Percentiles rank a stretch among this genome's conserved stretches.
phyloP scores from a whole-genome alignment of 2,797 vertebrate genomes.

The Eupleurogrammus muticus region DNA sequence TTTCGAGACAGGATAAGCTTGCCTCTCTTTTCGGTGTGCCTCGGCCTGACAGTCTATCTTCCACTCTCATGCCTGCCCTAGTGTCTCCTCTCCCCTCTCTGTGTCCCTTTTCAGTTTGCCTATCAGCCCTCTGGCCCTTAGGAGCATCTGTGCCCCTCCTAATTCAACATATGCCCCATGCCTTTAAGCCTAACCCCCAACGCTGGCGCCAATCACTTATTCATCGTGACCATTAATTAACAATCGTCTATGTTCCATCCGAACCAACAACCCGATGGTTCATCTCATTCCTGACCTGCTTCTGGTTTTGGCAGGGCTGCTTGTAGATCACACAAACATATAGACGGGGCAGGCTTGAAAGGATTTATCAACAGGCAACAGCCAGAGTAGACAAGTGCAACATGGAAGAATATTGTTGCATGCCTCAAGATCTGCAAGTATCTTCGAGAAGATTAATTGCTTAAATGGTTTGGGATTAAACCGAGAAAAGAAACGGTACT shows the following conservation, averaged over 20 bases:
- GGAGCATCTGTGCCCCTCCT: slow-evolving; percentile 78
- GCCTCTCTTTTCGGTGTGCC: slow-evolving; percentile 28
- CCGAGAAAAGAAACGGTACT: background rate
- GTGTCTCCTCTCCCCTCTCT: slow-evolving; percentile 36
- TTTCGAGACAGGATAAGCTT: slow-evolving; percentile 31
- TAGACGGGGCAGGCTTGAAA: slow-evolving; percentile 20
- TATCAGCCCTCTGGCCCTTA: slow-evolving; percentile 68
- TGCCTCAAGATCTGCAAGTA: background rate
- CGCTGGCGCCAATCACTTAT: slow-evolving; percentile 73
- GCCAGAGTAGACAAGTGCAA: background rate
- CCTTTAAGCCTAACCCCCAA: slow-evolving; percentile 73
- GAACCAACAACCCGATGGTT: slow-evolving; percentile 71
- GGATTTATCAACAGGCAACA: slow-evolving; percentile 18
- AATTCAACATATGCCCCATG: slow-evolving; percentile 77
- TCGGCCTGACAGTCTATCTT: slow-evolving; percentile 34
- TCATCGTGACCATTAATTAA: slow-evolving; percentile 79
- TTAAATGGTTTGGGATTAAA: background rate
- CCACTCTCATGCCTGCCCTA: slow-evolving; percentile 37
- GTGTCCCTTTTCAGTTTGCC: slow-evolving; percentile 66
- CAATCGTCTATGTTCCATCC: slow-evolving; percentile 76
- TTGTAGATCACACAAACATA: slow-evolving; percentile 43
- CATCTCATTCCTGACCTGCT: slow-evolving; percentile 72
- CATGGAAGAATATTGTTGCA: background rate
- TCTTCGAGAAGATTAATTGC: background rate
- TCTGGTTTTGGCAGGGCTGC: slow-evolving; percentile 40